Evolutionary conservation across 2,888 invertebrate species (phyloP), one percentile per base, ranked within the genome.

Genomic region (Aspidiotus destructor): DNA sequence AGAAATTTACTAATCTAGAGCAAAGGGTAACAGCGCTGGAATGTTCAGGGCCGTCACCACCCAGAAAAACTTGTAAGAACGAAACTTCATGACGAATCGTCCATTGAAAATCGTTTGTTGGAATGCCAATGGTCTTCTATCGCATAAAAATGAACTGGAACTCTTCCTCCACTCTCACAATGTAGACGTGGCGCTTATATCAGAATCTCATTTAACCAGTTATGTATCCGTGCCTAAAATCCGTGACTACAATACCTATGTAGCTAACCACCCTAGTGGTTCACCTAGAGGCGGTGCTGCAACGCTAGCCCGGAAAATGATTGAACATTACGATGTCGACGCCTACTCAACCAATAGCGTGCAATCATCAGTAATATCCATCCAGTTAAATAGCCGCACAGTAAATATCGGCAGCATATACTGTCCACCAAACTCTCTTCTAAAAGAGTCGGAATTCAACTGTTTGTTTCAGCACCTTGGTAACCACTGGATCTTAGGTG

Each of bases 1-100:
- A 57, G 10, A 57, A 57, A 57, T 57, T 57, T 57, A 15, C 57
- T n/a, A 15, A 10, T 57, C 57, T 57, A 10, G 57, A 57, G 16
- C 10, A 57, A 11, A 13, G 57, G 11, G 57, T 57, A 10, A 57
- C 11, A 13, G 15, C 57, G 10, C 16, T 57, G 15, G 57, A 57
- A 57, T 10, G 57, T 10, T 17, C 57, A 16, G 10, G 15, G 15
- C 10, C 11, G 10, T 57, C 57, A 11, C 57, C 57, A 15, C 57
- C 57, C 10, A 48, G 48, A 48, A 48, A 48, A n/a, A 48, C 48
- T 3, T 3, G 48, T 11, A 48, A 48, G 48, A 48, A 48, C 10
- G n/a, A 28, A 28, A 28, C 28, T 5, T 28, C 48, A 48, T 48
- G 48, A 48, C 10, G 3, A 11, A 11, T 11, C 10, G 11, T 48